These are phyloP conservation scores for Drosophila mercatorum DNA, from an alignment of 2,888 invertebrate genomes.

Conservation along the genomic window DNA sequence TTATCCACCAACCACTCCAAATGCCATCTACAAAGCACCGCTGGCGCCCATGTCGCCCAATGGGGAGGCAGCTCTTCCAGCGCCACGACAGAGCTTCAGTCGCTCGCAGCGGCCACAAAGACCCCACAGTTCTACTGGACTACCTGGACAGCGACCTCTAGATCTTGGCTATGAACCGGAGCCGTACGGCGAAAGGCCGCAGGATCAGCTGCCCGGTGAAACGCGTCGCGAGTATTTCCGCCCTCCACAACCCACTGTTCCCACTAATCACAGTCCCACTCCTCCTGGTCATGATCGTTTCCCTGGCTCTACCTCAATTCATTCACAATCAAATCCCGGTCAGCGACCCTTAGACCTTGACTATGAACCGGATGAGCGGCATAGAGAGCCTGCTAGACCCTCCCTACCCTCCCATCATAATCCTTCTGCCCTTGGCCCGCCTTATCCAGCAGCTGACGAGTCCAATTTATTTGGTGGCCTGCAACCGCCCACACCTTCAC, in stretches of 20 bases:
- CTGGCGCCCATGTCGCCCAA: constrained; percentile 72
- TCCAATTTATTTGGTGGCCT: constrained; percentile 55
- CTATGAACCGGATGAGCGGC: constrained; percentile 24
- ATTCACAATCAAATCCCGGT: constrained; percentile 6
- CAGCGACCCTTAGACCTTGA: constrained; percentile 41
- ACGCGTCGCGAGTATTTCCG: background rate
- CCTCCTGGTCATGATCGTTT: background rate
- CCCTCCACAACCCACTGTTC: background rate
- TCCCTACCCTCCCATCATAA: constrained; percentile 8
- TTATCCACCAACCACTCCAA: constrained; percentile 60
- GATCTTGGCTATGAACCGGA: constrained; percentile 44
- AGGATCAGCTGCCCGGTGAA: background rate
- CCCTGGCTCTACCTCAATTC: background rate
- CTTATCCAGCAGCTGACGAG: background rate
- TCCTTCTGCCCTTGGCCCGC: background rate
- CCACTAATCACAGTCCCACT: background rate
- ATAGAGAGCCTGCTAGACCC: background rate
- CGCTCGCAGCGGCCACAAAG: constrained; percentile 37
- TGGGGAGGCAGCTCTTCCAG: constrained; percentile 51
- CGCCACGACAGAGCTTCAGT: constrained; percentile 62
- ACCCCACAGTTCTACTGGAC: constrained; percentile 1
- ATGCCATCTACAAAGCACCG: constrained; percentile 64
- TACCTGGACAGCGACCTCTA: constrained; percentile 35
- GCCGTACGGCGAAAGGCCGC: background rate
- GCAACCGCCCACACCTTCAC: constrained; percentile 50